Base-by-base conservation (phyloP, 2,797 vertebrate species). In the Zalophus californianus region DNA sequence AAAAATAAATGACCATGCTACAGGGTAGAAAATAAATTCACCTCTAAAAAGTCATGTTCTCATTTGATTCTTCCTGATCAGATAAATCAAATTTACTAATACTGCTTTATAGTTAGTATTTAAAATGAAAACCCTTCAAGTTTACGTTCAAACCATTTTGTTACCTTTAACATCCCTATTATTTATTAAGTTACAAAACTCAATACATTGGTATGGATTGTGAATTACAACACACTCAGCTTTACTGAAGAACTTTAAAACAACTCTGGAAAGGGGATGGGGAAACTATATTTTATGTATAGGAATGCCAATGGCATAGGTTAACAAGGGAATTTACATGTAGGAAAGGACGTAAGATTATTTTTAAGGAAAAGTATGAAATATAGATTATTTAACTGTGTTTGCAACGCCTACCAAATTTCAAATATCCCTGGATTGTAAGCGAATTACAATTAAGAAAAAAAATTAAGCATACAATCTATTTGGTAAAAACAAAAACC, bases 361-460 rank as follows among this genome's bases (percentile, higher is more conserved):
- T 41, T 97, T 98, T 98, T 91, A 96, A 98, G 98, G 96, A 97
- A 98, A 98, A 85, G 96, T 97, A 97, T 89, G 96, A 98, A 98
- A 98, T 97, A 98, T 91, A 98, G 96, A 96, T 68, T 93, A 97
- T 84, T 97, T 93, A 93, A 97, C 97, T 93, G 97, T 97, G 95
- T 97, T 97, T 97, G 94, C 88, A 96, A 91, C 91, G 82, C 73
- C 91, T 97, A 96, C 77, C 56, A 95, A 97, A 96, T 98, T 98
- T 97, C 96, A 98, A 98, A 98, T 98, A 97, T 94, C 92, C 96
- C 87, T 94, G 96, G 93, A 97, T 96, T 79, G 85, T 56, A 87
- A 78, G 96, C 35, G 98, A 98, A 97, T 97, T 97, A 98, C 90
- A 98, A 98, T 98, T 98, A 98, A 98, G 84, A 98, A 94, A 98